phyloP scores from a whole-genome alignment of 2,113 vertebrate genomes.

The Eretmochelys imbricata region DNA sequence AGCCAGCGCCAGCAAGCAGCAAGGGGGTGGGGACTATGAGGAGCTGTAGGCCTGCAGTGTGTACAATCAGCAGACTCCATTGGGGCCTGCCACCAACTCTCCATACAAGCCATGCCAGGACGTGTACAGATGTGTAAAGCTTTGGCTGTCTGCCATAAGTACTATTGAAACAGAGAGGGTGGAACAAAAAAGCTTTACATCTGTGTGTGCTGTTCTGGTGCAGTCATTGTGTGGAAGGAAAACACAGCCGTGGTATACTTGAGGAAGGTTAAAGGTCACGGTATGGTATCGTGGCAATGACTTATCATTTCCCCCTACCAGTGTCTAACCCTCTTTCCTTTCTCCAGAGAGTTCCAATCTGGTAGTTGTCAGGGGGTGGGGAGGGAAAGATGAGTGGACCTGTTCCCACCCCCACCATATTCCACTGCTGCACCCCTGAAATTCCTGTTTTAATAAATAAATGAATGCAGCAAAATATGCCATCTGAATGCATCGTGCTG shows the following conservation, averaged over 20 bases:
- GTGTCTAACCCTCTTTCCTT: background rate
- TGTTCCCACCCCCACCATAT: background rate
- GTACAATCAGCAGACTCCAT: background rate
- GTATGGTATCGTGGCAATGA: background rate
- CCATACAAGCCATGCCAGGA: background rate
- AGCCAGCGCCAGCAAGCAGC: slow-evolving; percentile 62
- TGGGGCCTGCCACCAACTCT: slow-evolving; percentile 28
- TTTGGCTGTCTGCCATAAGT: background rate
- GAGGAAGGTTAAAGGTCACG: slow-evolving; percentile 20
- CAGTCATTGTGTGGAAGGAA: background rate
- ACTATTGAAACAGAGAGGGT: slow-evolving; percentile 18
- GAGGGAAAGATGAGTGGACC: background rate
- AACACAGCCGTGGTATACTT: background rate
- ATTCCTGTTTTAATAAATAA: slow-evolving; percentile 20
- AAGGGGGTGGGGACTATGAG: slow-evolving; percentile 92
- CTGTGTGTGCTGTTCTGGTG: slow-evolving; percentile 41
- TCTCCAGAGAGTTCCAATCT: background rate
- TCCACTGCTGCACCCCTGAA: slow-evolving; percentile 50
- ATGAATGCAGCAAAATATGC: slow-evolving; percentile 50
- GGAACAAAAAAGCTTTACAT: slow-evolving; percentile 60
- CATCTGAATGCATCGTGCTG: slow-evolving; percentile 35
- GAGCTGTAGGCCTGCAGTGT: slow-evolving; percentile 83
- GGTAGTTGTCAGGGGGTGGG: background rate
- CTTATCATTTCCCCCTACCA: background rate
- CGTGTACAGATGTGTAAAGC: slow-evolving; percentile 38